A percentile compares a stretch with the other conserved stretches of the same genome.
phyloP scores from a whole-genome alignment of 2,888 invertebrate species.

The Acrocera orbiculus region DNA sequence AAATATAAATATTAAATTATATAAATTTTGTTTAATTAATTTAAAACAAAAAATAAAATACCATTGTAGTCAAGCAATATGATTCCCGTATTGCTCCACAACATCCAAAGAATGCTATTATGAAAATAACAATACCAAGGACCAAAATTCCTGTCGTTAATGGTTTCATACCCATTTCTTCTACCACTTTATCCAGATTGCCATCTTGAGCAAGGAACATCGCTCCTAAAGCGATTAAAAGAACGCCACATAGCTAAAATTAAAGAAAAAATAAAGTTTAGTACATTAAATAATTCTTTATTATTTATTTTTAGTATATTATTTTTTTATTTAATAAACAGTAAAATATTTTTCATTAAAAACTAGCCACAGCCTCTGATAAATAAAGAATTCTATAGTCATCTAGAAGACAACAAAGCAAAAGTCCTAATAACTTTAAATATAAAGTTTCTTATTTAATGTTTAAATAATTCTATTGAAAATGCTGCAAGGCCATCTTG shows the following conservation, averaged over 20 bases:
- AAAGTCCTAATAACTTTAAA: no score
- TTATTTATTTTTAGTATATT: no score
- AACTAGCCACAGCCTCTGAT: no score
- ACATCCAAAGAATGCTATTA: conserved; percentile 78
- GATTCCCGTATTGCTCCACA: conserved; percentile 80
- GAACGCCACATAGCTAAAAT: conserved; percentile 50
- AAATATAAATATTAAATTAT: conserved; percentile 17
- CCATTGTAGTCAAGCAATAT: conserved; percentile 72
- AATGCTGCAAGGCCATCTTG: conserved; percentile 17
- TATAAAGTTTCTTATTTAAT: no score
- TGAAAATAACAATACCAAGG: conserved; percentile 51
- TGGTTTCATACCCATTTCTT: conserved; percentile 33
- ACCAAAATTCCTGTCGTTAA: conserved; percentile 48
- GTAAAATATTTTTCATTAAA: no score
- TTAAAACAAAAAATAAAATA: conserved; percentile 22
- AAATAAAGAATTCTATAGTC: no score
- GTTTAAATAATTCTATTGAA: not conserved
- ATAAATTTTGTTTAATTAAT: not conserved
- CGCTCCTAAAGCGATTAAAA: conserved; percentile 47
- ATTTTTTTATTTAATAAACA: no score
- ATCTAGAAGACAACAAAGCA: no score
- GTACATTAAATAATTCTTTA: no score
- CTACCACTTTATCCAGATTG: conserved; percentile 32
- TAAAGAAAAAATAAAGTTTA: no score
- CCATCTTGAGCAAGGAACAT: conserved; percentile 43